Base-by-base conservation (phyloP, 2,888 invertebrate species). In the Harpagoxenus sublaevis region DNA sequence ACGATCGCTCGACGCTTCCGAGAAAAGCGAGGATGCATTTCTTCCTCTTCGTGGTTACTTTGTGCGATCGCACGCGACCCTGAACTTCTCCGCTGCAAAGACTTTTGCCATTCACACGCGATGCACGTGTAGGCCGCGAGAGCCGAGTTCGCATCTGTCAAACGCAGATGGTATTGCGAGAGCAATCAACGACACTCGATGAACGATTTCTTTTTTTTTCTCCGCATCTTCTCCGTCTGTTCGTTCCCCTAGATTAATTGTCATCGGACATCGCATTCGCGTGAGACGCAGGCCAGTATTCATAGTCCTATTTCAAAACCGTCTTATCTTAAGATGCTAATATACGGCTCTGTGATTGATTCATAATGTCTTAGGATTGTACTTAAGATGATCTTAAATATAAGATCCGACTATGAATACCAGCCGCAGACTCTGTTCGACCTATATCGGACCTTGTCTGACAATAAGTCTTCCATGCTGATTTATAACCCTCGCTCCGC, bases 1-100 rank as follows among this genome's bases (percentile, higher is more conserved):
- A 35, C 60, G 70, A 82, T 86, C 79, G 39, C 73, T 84, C 84
- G 86, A 55, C 55, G 39, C 60, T 86, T 85, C 88, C 71, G 57
- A 85, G 85, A 87, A 88, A 86, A 86, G 39, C 70, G 62, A 62
- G 57, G 55, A 81, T 60, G 55, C 48, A 51, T 9, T 71, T 4
- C 70, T 70, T 81, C 51, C 57, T 55, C 75, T 66, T 42, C 53
- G 39, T n/a, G n/a, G 60, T 73, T 39, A 60, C 28, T 83, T 55
- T 28, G 6, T 53, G 65, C 60, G 71, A 35, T 85, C 62, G 63
- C 55, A 51, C 62, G 48, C n/a, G 81, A 55, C 62, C 77, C 28
- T 73, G 73, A 73, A 68, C 18, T 81, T 75, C 28, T 6, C 0
- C 10, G 8, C 3, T 8, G 12, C 12, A 39, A 18, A 45, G 45